Conservation (phyloP, 2,888 invertebrate genomes). For the Hirtodrosophila trivittata region DNA sequence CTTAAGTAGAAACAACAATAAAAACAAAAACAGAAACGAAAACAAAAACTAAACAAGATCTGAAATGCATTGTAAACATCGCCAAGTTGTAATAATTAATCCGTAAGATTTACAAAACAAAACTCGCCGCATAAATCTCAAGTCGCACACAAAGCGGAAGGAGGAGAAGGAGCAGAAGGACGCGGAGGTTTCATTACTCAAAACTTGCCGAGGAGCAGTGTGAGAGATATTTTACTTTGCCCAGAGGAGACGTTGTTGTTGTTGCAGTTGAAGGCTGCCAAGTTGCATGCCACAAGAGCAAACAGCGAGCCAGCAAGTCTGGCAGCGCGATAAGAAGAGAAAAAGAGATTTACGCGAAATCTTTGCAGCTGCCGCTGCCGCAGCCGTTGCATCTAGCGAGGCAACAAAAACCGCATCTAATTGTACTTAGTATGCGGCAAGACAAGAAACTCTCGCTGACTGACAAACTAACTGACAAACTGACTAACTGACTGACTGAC, state of each 20-base stretch:
- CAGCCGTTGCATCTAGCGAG: background rate
- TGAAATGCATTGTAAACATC: slow-evolving; percentile 71
- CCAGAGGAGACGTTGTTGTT: slow-evolving; percentile 33
- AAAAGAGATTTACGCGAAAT: slow-evolving; percentile 45
- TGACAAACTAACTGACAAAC: slow-evolving; percentile 19
- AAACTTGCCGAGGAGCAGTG: slow-evolving; percentile 28
- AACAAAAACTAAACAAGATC: slow-evolving; percentile 33
- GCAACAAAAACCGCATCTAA: slow-evolving; percentile 51
- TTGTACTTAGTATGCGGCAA: slow-evolving; percentile 67
- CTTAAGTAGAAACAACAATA: slow-evolving; percentile 41
- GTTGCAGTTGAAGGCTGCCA: slow-evolving; percentile 44
- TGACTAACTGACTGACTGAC: slow-evolving; percentile 30
- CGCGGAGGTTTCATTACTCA: slow-evolving; percentile 60
- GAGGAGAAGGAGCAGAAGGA: background rate
- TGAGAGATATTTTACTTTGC: slow-evolving; percentile 28
- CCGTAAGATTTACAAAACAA: slow-evolving; percentile 75
- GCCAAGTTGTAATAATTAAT: slow-evolving; percentile 79
- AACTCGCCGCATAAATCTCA: slow-evolving; percentile 60
- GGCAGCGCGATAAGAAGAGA: slow-evolving; percentile 46
- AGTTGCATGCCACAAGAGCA: slow-evolving; percentile 65
- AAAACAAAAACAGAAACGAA: slow-evolving; percentile 22
- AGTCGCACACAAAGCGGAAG: slow-evolving; percentile 3
- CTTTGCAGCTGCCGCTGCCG: slow-evolving; percentile 26
- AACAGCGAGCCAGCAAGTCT: slow-evolving; percentile 42
- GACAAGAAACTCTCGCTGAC: slow-evolving; percentile 16